Evolutionary conservation across 2,113 vertebrate genomes (phyloP), one percentile per base, ranked within the genome.

Genomic region (Mobula birostris): DNA sequence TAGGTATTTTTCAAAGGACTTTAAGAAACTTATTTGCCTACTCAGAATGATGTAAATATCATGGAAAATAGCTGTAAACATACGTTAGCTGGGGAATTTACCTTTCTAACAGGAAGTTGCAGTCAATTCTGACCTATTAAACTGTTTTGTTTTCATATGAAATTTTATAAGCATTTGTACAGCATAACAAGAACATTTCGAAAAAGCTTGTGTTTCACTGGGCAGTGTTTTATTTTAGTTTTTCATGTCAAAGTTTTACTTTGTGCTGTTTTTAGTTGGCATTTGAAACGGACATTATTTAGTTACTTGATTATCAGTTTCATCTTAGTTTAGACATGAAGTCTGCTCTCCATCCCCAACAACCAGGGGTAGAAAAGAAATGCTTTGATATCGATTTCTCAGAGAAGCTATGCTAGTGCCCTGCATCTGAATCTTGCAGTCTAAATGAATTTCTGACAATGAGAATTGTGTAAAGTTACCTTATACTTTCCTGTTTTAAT

Each of bases 21-120:
- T 92, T 27, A 72, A 21, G 90, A 70, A 92, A 72, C 63, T 36
- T 88, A 48, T 48, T 88, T 88, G 61, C 85, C 56, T 24, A 88
- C 56, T n/a, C 48, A 61, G 17, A 83, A 24, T 63, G 58, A 92
- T 48, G 36, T 40, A 72, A 72, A 48, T 36, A 68, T 72, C 66
- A 70, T 70, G 63, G 90, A 74, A 61, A 74, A 72, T 91, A 48
- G 68, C 15, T 72, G 8, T 88, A 32, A 92, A 74, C 1, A 24
- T 72, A 12, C 32, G 21, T 92, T 74, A 72, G 7, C 5, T 72
- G 90, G 90, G 90, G 68, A 74, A 92, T 72, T 92, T 92, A 72
- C 32, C 68, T 92, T 92, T 72, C 66, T 92, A 61, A 68, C 29
- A 63, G 63, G 61, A 91, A 68, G 32, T 40, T 63, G n/a, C 63